Evolutionary conservation across 2,113 vertebrate genomes (phyloP).

Genomic region (Pseudopodoces humilis): DNA sequence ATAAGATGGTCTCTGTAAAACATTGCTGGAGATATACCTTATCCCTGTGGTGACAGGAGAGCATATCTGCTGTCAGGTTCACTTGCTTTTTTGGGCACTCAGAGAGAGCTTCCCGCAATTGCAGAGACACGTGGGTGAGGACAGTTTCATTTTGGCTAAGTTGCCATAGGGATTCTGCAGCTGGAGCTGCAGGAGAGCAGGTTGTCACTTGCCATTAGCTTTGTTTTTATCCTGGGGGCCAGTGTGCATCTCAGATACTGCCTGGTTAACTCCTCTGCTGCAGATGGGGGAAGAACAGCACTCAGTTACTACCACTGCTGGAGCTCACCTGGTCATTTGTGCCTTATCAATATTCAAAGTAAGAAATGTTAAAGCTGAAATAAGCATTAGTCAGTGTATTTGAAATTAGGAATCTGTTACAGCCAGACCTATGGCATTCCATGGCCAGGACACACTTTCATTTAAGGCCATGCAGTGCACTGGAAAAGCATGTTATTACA

Average conservation of each 20-base stretch:
- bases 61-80: slow-evolving; percentile 4
- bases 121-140: not conserved
- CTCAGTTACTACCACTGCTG: not conserved
- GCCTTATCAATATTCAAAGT: not conserved
- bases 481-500: not conserved
- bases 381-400: not conserved
- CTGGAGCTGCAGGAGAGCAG: slow-evolving; percentile 33
- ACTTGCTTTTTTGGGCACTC: not conserved
- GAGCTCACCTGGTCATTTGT: not conserved
- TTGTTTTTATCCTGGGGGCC: not conserved
- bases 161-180: slow-evolving; percentile 45
- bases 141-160: slow-evolving; percentile 35
- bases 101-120: not conserved
- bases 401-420: not conserved
- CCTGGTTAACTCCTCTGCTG: not conserved
- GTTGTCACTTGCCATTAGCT: slow-evolving; percentile 40
- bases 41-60: not conserved
- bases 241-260: not conserved
- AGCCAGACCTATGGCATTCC: not conserved
- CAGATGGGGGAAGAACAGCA: not conserved
- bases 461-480: not conserved
- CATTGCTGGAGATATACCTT: not conserved
- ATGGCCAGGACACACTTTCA: not conserved
- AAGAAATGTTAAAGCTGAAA: not conserved
- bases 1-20: not conserved